Conservation (phyloP, 2,888 invertebrate species). For the Apamea crenata region DNA sequence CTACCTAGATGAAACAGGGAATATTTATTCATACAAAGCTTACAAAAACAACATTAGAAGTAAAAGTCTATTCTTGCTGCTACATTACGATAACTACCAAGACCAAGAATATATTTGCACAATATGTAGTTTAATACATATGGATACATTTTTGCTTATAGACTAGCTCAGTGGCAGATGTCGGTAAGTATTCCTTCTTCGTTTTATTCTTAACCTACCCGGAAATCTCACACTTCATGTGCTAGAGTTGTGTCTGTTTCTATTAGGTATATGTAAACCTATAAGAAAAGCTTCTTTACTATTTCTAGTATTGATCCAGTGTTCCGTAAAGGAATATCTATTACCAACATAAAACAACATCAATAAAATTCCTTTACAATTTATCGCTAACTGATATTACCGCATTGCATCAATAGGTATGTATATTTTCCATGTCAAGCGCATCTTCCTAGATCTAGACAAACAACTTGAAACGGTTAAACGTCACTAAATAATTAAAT, state of each 20-base stretch:
- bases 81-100: not conserved
- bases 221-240: not conserved
- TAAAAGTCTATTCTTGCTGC: not conserved
- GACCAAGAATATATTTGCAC: not conserved
- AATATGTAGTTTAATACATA: not conserved
- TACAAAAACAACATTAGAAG: not conserved
- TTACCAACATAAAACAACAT: not conserved
- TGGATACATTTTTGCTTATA: not conserved
- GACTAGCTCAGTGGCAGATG: not conserved
- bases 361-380: conserved; percentile 24
- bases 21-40: not conserved
- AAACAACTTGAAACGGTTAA: conserved; percentile 41
- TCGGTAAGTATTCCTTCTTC: not conserved
- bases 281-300: not conserved
- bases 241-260: no score
- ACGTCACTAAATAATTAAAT: conserved; percentile 71
- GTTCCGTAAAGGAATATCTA: conserved; percentile 3
- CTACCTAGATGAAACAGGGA: not conserved
- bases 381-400: conserved; percentile 7
- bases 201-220: not conserved
- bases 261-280: not conserved
- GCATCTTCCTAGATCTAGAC: conserved; percentile 15
- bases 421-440: conserved; percentile 10
- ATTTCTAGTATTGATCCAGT: not conserved
- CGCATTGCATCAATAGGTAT: not conserved